A percentile compares a stretch with the other conserved stretches of the same genome.
Conservation (phyloP, 2,797 vertebrate genomes). For the Taenioides sp. region DNA sequence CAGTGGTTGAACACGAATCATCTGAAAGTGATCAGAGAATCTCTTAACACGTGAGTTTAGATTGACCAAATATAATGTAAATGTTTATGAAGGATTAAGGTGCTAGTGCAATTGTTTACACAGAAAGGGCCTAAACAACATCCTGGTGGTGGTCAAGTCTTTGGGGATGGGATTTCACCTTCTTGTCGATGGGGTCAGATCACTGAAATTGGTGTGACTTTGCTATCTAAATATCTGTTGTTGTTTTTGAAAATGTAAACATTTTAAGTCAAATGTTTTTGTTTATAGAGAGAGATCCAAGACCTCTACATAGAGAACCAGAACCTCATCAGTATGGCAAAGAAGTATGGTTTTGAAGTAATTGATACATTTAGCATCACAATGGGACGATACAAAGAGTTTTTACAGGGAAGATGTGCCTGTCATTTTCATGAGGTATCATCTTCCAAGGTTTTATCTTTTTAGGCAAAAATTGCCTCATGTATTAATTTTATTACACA, state of each 20-base stretch:
- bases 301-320: constrained; percentile 83
- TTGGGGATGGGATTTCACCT: constrained; percentile 96
- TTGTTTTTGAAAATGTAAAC: not conserved
- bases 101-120: constrained; percentile 5
- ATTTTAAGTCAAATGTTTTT: not conserved
- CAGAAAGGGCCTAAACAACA: constrained; percentile 86
- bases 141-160: constrained; percentile 91
- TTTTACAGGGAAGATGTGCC: constrained; percentile 90
- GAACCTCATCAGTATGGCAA: constrained; percentile 84
- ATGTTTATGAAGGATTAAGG: not conserved
- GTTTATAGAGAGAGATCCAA: constrained; percentile 82
- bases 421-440: constrained; percentile 96
- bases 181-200: constrained; percentile 88
- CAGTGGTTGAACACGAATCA: constrained; percentile 94
- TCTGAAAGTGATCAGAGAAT: constrained; percentile 84
- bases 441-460: not conserved
- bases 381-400: constrained; percentile 94
- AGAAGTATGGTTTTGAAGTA: constrained; percentile 85
- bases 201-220: constrained; percentile 82
- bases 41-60: constrained; percentile 83
- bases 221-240: not conserved
- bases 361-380: constrained; percentile 93
- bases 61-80: not conserved
- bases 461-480: not conserved
- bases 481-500: not conserved